Percentiles rank a stretch among this genome's conserved stretches.
These are phyloP conservation scores for Psittacula echo DNA, from an alignment of 2,797 vertebrate species.

Conservation along the genomic window DNA sequence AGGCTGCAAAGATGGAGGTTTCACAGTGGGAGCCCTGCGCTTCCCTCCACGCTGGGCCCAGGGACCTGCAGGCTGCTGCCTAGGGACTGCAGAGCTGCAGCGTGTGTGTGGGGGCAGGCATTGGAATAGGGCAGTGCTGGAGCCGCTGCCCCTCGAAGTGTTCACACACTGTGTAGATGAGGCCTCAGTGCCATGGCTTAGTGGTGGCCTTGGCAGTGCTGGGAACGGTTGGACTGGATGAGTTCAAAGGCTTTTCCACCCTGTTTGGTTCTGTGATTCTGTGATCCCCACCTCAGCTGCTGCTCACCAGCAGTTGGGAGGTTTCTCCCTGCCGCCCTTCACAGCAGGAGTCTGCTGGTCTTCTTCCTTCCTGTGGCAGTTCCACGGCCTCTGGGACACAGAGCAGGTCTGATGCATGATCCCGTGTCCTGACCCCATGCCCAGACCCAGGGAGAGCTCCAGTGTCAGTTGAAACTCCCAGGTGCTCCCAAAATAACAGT, in stretches of 20 bases:
- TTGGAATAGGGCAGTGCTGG: not conserved
- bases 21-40: not conserved
- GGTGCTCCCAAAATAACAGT: not conserved
- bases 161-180: not conserved
- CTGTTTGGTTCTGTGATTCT: not conserved
- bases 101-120: no score
- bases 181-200: not conserved
- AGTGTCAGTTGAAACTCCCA: not conserved
- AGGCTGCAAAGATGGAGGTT: not conserved
- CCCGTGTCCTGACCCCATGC: not conserved
- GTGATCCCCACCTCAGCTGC: not conserved
- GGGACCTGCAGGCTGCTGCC: not conserved
- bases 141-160: not conserved
- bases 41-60: not conserved
- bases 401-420: rapidly evolving
- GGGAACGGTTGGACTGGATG: not conserved
- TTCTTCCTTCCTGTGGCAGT: not conserved
- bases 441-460: not conserved
- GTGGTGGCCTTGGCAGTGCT: not conserved
- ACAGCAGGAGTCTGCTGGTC: not conserved
- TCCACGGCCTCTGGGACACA: not conserved
- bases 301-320: not conserved
- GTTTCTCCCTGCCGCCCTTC: not conserved
- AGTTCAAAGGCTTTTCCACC: not conserved
- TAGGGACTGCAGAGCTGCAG: not conserved